Conservation (phyloP, 2,797 vertebrate genomes). For the Naso thynnoides region DNA sequence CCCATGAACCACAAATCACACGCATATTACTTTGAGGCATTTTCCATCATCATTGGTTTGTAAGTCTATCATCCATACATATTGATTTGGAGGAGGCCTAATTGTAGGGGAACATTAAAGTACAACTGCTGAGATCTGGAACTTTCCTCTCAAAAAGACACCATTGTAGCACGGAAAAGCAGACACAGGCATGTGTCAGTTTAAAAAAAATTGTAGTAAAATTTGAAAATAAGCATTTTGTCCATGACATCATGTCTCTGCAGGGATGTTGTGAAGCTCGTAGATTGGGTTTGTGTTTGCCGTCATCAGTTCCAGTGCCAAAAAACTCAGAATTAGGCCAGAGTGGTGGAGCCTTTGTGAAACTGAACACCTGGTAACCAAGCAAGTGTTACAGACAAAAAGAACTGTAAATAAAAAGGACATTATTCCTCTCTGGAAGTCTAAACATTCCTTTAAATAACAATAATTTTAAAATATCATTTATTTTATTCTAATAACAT, state of each 20-base stretch:
- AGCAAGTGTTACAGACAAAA: not conserved
- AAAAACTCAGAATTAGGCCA: conserved; percentile 9
- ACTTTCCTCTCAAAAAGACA: too few relatives aligned
- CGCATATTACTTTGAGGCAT: conserved; percentile 8
- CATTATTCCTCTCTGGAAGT: not conserved
- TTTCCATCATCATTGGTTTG: not conserved
- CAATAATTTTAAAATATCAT: too few relatives aligned
- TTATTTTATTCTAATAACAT: too few relatives aligned
- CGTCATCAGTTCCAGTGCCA: conserved; percentile 3
- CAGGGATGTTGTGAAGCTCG: not conserved
- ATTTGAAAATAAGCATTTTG: not conserved
- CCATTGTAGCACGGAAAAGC: not conserved
- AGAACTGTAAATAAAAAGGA: conserved; percentile 9
- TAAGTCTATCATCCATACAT: not conserved
- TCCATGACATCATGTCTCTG: not conserved
- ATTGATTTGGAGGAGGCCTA: not conserved
- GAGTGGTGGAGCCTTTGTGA: conserved; percentile 8
- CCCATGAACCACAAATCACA: conserved; percentile 37
- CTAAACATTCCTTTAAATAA: not conserved
- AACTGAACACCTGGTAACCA: conserved; percentile 34
- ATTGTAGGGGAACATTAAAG: too few relatives aligned
- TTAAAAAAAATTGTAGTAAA: not conserved
- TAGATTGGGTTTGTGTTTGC: conserved; percentile 2
- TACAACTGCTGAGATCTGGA: conserved; percentile 5
- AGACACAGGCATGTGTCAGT: not conserved